Conservation (phyloP, 2,113 vertebrate genomes). For the Pelobates fuscus region DNA sequence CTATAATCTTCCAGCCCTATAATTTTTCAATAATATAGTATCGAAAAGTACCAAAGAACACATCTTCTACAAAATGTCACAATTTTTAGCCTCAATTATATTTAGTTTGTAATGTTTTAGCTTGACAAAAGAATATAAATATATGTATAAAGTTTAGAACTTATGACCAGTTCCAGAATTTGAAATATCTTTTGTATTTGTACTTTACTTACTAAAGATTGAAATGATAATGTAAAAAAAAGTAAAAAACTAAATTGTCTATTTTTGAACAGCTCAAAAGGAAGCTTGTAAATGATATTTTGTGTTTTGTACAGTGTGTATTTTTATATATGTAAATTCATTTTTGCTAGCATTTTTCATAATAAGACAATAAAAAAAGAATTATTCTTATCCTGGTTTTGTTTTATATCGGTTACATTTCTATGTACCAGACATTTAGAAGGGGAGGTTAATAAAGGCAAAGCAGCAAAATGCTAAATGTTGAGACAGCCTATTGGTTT, state of each 20-base stretch:
- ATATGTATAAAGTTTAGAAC: slow-evolving; percentile 31
- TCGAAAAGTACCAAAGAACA: slow-evolving; percentile 41
- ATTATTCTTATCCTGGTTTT: slow-evolving; percentile 16
- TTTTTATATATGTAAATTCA: slow-evolving; percentile 48
- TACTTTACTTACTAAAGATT: slow-evolving; percentile 2
- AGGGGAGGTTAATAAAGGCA: too few species aligned
- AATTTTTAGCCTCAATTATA: slow-evolving; percentile 21
- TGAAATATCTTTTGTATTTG: slow-evolving; percentile 12
- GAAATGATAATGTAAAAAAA: slow-evolving; percentile 44
- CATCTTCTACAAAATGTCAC: slow-evolving; percentile 5
- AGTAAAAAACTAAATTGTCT: slow-evolving; percentile 22
- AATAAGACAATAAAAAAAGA: slow-evolving; percentile 41
- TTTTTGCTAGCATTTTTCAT: slow-evolving; percentile 45
- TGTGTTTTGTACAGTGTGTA: slow-evolving; percentile 46
- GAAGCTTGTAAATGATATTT: slow-evolving; percentile 37
- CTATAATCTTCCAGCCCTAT: too few species aligned
- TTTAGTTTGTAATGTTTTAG: slow-evolving; percentile 26
- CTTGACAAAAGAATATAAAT: background rate
- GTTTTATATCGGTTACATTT: too few species aligned
- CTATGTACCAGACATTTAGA: too few species aligned
- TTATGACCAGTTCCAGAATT: background rate
- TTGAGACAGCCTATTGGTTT: too few species aligned
- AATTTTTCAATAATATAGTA: background rate
- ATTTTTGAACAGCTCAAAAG: slow-evolving; percentile 40
- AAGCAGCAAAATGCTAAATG: too few species aligned